phyloP scores from a whole-genome alignment of 2,113 vertebrate genomes.

The Notarius lentiginosus region DNA sequence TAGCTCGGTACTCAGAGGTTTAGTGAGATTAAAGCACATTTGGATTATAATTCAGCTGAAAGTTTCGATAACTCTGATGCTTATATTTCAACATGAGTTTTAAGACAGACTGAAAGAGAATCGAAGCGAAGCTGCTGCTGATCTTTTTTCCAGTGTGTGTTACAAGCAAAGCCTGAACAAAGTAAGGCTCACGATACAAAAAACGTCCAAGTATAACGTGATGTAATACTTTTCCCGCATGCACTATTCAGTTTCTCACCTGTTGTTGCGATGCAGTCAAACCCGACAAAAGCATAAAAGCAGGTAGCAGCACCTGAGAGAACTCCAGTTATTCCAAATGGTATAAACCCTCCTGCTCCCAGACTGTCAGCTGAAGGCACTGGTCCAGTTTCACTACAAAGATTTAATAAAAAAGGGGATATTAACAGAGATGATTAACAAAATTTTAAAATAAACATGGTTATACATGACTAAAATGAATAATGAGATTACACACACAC shows the following conservation, averaged over 20 bases:
- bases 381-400: constrained; percentile 67
- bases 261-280: constrained; percentile 97
- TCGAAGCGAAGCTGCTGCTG: background rate
- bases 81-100: background rate
- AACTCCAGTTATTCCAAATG: constrained; percentile 86
- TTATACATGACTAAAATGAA: background rate
- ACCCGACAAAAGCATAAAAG: constrained; percentile 96
- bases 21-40: background rate
- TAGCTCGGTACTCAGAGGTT: background rate
- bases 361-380: constrained; percentile 44
- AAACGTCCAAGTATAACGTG: too few species aligned
- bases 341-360: constrained; percentile 88
- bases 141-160: background rate
- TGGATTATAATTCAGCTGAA: too few species aligned
- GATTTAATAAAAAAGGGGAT: background rate
- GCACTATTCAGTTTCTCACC: constrained; percentile 66
- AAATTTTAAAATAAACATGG: background rate
- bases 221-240: background rate
- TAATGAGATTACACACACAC: background rate
- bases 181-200: background rate
- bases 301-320: constrained; percentile 94
- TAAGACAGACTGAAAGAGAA: background rate
- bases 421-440: background rate
- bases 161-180: background rate
- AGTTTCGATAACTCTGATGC: background rate